Base-by-base conservation (phyloP, 2,113 vertebrate genomes). In the Spea bombifrons region DNA sequence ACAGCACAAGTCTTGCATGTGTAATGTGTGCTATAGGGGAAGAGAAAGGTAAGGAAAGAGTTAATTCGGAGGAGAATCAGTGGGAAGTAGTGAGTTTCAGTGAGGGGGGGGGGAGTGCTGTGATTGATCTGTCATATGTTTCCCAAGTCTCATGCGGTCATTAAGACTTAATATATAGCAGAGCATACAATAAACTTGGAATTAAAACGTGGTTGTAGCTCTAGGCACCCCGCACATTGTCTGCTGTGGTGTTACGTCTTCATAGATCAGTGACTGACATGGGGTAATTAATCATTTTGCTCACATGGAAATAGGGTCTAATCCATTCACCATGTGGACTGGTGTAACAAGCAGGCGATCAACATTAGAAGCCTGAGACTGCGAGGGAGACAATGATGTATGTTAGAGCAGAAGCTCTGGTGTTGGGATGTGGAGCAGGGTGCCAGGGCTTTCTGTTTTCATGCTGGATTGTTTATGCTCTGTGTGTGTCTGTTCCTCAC, bases 271-370 rank as follows among this genome's bases (percentile, higher is more conserved):
- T 93, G 92, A 92, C 90, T 93, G 92, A 93, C 92, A 93, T 89
- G 88, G 88, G 91, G 91, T 92, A 93, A 93, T 93, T 93, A 93
- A 92, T 93, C 92, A 93, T 93, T 90, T 90, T 91, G 90, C 91
- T 92, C 91, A 86, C 88, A 91, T 91, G 91, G 91, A 92, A 93
- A 92, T 91, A 90, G 90, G 91, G 88, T 88, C 91, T 68, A 59
- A 91, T 88, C 90, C 90, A 92, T 91, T 90, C 89, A 90, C 89
- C 90, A 88, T 90, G 90, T 91, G 90, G 90, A 90, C 89, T 88
- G 91, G 90, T 89, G 90, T 88, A 92, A 86, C 87, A 91, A 88
- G 90, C 88, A 88, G 53, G 88, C 85, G 88, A 84, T 92, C 90
- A 90, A 87, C 89, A 88, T 90, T 88, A 90, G 90, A 88, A 79